These are phyloP conservation scores for Caenorhabditis sp. DNA, from an alignment of 2,888 invertebrate species.

Conservation along the genomic window DNA sequence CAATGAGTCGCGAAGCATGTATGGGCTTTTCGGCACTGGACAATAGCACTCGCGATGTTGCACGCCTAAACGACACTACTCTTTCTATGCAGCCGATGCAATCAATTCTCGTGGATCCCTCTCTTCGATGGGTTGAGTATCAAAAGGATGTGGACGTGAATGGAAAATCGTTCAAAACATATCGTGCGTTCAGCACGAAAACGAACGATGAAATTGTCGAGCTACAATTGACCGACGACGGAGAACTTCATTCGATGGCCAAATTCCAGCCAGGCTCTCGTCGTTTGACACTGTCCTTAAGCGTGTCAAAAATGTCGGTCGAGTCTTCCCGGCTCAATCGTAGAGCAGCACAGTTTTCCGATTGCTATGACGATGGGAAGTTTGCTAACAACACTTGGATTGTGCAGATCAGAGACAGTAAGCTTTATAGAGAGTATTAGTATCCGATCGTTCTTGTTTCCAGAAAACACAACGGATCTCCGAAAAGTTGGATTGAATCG, in stretches of 20 bases:
- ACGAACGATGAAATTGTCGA: conserved; percentile 9
- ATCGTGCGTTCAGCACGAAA: background rate
- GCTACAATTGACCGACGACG: conserved; percentile 24
- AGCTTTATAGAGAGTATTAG: too few species aligned
- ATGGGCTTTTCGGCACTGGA: background rate
- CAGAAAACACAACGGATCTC: conserved; percentile 36
- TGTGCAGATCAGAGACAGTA: conserved; percentile 46
- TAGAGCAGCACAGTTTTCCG: conserved; percentile 22
- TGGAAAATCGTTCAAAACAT: conserved; percentile 8
- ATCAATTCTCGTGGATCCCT: conserved; percentile 6
- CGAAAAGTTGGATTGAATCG: conserved; percentile 31
- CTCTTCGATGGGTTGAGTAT: conserved; percentile 3
- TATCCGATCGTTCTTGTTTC: too few species aligned
- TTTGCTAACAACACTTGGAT: conserved; percentile 51
- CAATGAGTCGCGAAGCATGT: conserved; percentile 25
- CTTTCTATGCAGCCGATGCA: conserved; percentile 10
- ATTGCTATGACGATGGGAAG: conserved; percentile 38
- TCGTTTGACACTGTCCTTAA: background rate
- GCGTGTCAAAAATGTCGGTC: conserved; percentile 9
- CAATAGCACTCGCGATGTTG: conserved; percentile 27
- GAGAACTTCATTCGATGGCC: conserved; percentile 18
- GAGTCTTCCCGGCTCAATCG: conserved; percentile 8
- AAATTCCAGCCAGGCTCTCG: background rate
- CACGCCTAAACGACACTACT: too few species aligned
- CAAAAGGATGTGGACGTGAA: conserved; percentile 9